Percentiles rank a stretch among this genome's conserved stretches.
Evolutionary conservation across 35 echinoderm and acorn worm species (phyloP).

Genomic region (Amphiura filiformis): DNA sequence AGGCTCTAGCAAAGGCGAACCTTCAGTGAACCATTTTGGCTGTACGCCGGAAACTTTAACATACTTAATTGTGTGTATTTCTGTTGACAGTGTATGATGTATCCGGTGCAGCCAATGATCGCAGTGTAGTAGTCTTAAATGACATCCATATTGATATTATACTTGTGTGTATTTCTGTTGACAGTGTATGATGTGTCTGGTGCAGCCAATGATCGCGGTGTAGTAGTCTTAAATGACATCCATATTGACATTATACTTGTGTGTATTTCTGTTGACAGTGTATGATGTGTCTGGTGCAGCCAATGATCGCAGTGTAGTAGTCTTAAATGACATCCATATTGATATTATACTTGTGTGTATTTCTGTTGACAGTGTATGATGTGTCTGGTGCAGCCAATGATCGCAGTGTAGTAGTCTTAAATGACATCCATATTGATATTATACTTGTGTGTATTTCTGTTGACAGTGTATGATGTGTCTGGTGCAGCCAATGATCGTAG

Average conservation of each 20-base stretch:
- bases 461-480: slow-evolving; percentile 79
- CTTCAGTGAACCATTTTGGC: no score
- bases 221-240: no score
- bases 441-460: no score
- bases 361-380: slow-evolving; percentile 78
- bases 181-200: slow-evolving; percentile 94
- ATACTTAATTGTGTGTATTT: slow-evolving; percentile 1
- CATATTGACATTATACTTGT: slow-evolving; percentile 33
- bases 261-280: slow-evolving; percentile 56
- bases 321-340: slow-evolving; percentile 95
- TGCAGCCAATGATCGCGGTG: slow-evolving; percentile 77
- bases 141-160: slow-evolving; percentile 39
- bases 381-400: slow-evolving; percentile 84
- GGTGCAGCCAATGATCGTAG: slow-evolving; percentile 73
- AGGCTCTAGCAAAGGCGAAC: no score
- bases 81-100: slow-evolving; percentile 84
- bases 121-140: slow-evolving; percentile 92
- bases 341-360: slow-evolving; percentile 36
- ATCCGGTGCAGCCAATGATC: slow-evolving; percentile 77
- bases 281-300: slow-evolving; percentile 89
- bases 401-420: slow-evolving; percentile 84
- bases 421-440: slow-evolving; percentile 92
- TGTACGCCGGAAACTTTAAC: not conserved
- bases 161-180: slow-evolving; percentile 23
- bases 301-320: slow-evolving; percentile 86